These are phyloP conservation scores for Pipistrellus nathusii DNA, from an alignment of 2,797 vertebrate genomes.

Conservation along the genomic window DNA sequence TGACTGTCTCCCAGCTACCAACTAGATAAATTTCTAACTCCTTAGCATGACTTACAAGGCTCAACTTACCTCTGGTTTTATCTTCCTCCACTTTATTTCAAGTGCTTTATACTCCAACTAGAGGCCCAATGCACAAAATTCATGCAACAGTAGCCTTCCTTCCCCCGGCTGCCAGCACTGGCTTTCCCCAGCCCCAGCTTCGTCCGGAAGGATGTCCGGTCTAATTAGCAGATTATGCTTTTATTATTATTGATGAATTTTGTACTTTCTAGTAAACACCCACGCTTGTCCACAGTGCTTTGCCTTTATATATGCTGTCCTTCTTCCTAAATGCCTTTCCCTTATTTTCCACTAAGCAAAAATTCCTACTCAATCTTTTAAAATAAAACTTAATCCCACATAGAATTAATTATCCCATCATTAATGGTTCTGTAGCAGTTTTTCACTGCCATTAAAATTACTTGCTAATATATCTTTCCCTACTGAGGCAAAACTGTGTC, in stretches of 20 bases:
- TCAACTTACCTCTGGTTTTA: background rate
- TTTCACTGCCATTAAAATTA: background rate
- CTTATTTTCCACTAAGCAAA: slow-evolving; percentile 20
- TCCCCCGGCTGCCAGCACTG: too few relatives aligned
- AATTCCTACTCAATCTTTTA: background rate
- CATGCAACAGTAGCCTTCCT: too few relatives aligned
- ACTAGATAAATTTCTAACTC: background rate
- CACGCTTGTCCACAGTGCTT: background rate
- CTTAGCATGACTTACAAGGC: background rate
- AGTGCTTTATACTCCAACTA: background rate
- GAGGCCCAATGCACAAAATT: too few relatives aligned
- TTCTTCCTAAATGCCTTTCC: background rate
- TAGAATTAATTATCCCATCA: background rate
- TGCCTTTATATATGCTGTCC: background rate
- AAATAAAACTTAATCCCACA: background rate
- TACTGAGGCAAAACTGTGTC: background rate
- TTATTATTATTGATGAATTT: background rate
- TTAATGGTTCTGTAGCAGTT: background rate
- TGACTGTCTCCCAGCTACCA: background rate
- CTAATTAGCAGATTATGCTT: too few relatives aligned
- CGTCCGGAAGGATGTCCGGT: too few relatives aligned
- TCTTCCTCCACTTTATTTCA: background rate
- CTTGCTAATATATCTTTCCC: background rate
- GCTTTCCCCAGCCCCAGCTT: too few relatives aligned
- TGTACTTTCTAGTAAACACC: background rate